Base-by-base conservation (phyloP, 1,140 invertebrate species). In the Acromyrmex heyeri region DNA sequence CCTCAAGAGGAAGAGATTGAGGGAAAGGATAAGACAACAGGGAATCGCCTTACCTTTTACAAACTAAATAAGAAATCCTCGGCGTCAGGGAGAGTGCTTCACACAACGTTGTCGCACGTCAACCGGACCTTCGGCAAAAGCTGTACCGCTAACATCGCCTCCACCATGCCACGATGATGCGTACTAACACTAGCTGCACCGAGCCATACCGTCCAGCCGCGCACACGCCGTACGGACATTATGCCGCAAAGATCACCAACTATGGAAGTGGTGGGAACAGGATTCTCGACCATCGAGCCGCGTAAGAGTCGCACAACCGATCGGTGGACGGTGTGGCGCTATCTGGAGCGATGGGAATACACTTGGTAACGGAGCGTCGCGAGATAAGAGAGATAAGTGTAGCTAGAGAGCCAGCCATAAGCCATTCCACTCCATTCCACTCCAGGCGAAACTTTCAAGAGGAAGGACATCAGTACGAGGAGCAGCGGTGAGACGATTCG, bases 191-290 rank as follows among this genome's bases (percentile, higher is more conserved):
- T 92, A 86, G 83, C 85, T 85, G 86, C 83, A 83, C 57, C 53
- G 77, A 57, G 85, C 86, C 77, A 83, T 86, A 92, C 86, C 88
- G 89, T 90, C 89, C 89, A 88, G 88, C 89, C 93, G 92, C 93
- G 92, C 93, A 93, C 92, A 92, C 92, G 92, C 92, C 90, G 87
- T 91, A 90, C 77, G 72, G 64, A 75, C 83, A 88, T 91, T 92
- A 91, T 92, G 88, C 89, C 90, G 87, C 90, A 90, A 91, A 91
- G 88, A 94, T 93, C 90, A 88, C 94, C 93, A 94, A 94, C 92
- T 93, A 94, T 89, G 88, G 88, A 89, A 89, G 79, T 78, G 86
- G 78, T 89, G 89, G 88, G 77, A 85, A 78, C 76, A 65, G 69
- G 64, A 77, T 70, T 85, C 55, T 38, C 24, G 55, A 55, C 70